Conservation (phyloP, 2,888 invertebrate species). For the Pharmacophagus antenor region DNA sequence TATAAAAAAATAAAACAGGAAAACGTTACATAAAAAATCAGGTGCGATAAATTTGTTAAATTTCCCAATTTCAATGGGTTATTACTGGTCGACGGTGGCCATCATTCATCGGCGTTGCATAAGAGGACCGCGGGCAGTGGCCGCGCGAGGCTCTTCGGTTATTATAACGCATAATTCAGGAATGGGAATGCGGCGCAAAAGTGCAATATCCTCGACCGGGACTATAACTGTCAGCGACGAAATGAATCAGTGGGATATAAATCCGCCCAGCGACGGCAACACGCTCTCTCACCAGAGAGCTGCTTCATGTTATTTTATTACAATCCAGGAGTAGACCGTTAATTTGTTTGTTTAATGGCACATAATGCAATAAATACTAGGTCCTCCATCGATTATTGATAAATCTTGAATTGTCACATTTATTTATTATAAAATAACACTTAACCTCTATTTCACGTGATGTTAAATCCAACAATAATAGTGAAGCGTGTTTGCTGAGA, state of each 20-base stretch:
- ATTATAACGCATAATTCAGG: slow-evolving; percentile 67
- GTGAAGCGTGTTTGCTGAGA: too few species aligned
- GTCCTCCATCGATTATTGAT: background rate
- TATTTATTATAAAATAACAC: too few species aligned
- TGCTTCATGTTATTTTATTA: slow-evolving; percentile 67
- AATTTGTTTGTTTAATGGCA: slow-evolving; percentile 25
- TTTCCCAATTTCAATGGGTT: background rate
- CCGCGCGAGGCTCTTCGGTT: slow-evolving; percentile 46
- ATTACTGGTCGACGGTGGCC: background rate
- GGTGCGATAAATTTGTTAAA: slow-evolving; percentile 4
- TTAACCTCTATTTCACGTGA: too few species aligned
- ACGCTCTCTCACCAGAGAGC: slow-evolving; percentile 55
- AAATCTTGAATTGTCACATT: background rate
- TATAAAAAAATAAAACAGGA: too few species aligned
- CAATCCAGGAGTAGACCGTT: slow-evolving; percentile 34
- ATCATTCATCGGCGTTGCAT: slow-evolving; percentile 30
- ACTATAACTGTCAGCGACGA: slow-evolving; percentile 72
- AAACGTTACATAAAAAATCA: too few species aligned
- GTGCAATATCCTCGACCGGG: slow-evolving; percentile 69
- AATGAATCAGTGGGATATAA: slow-evolving; percentile 76
- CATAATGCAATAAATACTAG: slow-evolving; percentile 2
- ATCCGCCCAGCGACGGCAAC: slow-evolving; percentile 63
- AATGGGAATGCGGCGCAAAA: slow-evolving; percentile 68
- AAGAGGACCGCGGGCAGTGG: slow-evolving; percentile 40
- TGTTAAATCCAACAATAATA: too few species aligned